phyloP scores from a whole-genome alignment of 2,113 vertebrate species.

The Sebastes schlegelii region DNA sequence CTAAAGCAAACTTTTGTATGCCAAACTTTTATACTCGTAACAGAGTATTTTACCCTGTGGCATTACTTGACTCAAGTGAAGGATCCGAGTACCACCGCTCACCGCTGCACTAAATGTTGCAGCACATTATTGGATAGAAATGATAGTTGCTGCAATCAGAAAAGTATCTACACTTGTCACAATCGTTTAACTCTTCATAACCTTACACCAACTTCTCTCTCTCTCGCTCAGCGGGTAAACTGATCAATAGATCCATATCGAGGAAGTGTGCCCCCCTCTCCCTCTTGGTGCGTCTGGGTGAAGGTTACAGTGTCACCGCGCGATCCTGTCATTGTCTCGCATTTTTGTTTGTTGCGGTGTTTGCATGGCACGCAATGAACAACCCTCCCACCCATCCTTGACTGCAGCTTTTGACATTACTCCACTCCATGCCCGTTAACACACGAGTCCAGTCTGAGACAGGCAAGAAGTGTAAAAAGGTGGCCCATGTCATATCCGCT shows the following conservation, averaged over 20 bases:
- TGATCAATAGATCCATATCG: conserved; percentile 57
- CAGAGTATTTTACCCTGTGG: neutral
- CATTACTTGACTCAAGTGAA: neutral
- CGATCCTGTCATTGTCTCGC: conserved; percentile 60
- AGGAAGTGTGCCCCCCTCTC: neutral
- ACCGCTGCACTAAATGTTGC: neutral
- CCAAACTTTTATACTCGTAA: neutral
- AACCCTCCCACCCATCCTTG: conserved; percentile 32
- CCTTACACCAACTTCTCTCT: conserved; percentile 11
- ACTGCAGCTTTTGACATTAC: conserved; percentile 78
- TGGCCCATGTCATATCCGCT: conserved; percentile 70
- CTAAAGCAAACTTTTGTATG: too few relatives aligned
- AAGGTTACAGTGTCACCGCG: conserved; percentile 52
- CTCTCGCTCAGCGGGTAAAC: conserved; percentile 30
- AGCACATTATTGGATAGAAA: neutral
- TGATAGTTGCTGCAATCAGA: neutral
- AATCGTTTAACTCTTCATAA: neutral
- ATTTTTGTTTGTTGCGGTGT: conserved; percentile 49
- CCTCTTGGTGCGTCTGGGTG: conserved; percentile 3
- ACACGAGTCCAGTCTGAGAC: conserved; percentile 76
- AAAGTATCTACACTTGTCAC: neutral
- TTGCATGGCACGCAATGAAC: conserved; percentile 54
- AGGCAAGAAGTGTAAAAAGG: conserved; percentile 71
- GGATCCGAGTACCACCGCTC: neutral
- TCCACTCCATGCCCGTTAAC: conserved; percentile 76